A percentile compares a stretch with the other conserved stretches of the same genome.
phyloP scores from a whole-genome alignment of 2,797 vertebrate species.

The Yasuhikotakia modesta region DNA sequence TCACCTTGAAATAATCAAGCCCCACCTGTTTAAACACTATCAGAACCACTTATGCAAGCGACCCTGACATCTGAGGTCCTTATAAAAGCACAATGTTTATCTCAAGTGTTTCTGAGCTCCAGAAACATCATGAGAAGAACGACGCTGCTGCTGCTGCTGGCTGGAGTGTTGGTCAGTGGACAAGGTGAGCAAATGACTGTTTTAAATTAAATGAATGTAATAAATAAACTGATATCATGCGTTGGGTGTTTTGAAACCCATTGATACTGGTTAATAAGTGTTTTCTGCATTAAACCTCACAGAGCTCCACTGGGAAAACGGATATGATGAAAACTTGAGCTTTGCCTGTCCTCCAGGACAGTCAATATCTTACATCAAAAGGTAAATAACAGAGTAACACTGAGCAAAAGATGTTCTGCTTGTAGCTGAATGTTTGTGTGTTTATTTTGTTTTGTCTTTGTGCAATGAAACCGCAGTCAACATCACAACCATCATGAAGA shows the following conservation, averaged over 20 bases:
- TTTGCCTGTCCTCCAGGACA: constrained; percentile 10
- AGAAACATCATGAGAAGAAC: background rate
- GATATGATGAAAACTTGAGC: constrained; percentile 11
- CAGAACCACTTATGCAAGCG: background rate
- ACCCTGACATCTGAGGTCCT: background rate
- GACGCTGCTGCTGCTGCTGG: constrained; percentile 18
- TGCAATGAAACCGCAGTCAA: constrained; percentile 10
- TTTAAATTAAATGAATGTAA: background rate
- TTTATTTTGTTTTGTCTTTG: background rate
- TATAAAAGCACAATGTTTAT: background rate
- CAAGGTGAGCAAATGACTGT: constrained; percentile 6
- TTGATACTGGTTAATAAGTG: background rate
- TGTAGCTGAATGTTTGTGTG: background rate
- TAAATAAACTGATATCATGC: background rate
- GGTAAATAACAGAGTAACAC: constrained; percentile 15
- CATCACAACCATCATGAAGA: constrained; percentile 38
- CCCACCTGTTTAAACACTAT: constrained; percentile 15
- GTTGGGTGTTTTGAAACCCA: background rate
- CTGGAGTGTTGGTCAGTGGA: background rate
- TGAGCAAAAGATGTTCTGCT: background rate
- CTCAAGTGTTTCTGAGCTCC: background rate
- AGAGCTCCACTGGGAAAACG: constrained; percentile 38
- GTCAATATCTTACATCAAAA: constrained; percentile 34
- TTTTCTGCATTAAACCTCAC: background rate
- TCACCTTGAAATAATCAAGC: constrained; percentile 3